Base-by-base conservation (phyloP, 2,113 vertebrate genomes). In the Oncorhynchus masou region DNA sequence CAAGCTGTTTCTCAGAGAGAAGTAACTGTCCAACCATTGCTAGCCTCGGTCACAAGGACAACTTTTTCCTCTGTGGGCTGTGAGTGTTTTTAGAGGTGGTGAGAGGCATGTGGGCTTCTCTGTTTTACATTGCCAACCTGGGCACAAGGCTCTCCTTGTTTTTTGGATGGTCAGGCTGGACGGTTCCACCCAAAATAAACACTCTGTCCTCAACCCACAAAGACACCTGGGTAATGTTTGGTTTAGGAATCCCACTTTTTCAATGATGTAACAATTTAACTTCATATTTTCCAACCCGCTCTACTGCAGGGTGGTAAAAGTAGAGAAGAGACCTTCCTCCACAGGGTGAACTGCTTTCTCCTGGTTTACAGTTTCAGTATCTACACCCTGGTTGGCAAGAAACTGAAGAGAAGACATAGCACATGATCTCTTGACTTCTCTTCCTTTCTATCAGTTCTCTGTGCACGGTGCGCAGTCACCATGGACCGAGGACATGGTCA, bases 91-190 rank as follows among this genome's bases (percentile, higher is more conserved):
- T 51, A 77, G 57, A 73, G 51, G 51, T 71, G 57, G 25, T 22
- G 15, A 73, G 68, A 39, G 60, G n/a, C 68, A 71, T n/a, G 25
- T 51, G 39, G 74, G 48, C 34, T 66, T 73, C 48, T 57, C 68
- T 1, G 2, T 67, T 1, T 48, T 66, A 39, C 5, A 48, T 7
- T 79, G 78, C 66, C 75, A 82, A 70, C 70, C 4, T 27, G 68
- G 62, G 7, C 75, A 88, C 79, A 87, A 81, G 48, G 27, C 54
- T 1, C 45, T 4, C 79, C 22, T 79, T 90, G 86, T 87, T 79
- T 90, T 84, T 87, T 78, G 13, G 68, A 11, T 16, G 7, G 15
- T 39, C 62, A 16, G 70, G 60, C 70, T 34, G 6, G 70, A 60
- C 70, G 24, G 6, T 15, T 60, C 39, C 75, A 29, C 82, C 79